phyloP scores from a whole-genome alignment of 2,888 invertebrate genomes.

The Tromatobia lineatoria region DNA sequence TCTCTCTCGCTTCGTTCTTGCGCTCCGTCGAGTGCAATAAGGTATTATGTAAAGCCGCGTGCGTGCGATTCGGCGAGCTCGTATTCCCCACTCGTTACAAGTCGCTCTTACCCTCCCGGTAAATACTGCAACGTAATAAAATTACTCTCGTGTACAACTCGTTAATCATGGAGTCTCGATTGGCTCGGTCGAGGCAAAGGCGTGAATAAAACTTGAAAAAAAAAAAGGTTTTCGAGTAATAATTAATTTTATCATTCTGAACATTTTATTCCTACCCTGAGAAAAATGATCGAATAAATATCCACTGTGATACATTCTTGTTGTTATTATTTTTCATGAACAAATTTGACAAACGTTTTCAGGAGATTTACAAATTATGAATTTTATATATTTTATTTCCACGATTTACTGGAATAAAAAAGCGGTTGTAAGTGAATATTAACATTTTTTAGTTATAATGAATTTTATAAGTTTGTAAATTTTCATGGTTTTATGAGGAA shows the following conservation, averaged over 20 bases:
- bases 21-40: slow-evolving; percentile 56
- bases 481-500: too few relatives aligned
- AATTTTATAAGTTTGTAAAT: too few relatives aligned
- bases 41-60: slow-evolving; percentile 67
- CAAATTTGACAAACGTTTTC: neutral
- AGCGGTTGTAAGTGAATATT: too few relatives aligned
- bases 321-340: neutral
- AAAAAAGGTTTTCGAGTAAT: neutral
- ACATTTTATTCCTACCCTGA: neutral
- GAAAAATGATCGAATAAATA: too few relatives aligned
- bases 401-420: too few relatives aligned
- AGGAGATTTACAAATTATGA: too few relatives aligned
- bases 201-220: neutral
- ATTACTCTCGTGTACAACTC: slow-evolving; percentile 28
- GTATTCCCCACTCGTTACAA: slow-evolving; percentile 28
- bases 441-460: too few relatives aligned
- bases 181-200: slow-evolving; percentile 3
- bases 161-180: slow-evolving; percentile 29
- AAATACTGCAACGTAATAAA: slow-evolving; percentile 30
- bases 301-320: neutral
- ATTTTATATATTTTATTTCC: too few relatives aligned
- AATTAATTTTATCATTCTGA: neutral
- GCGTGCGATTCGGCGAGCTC: slow-evolving; percentile 38
- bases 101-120: neutral
- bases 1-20: slow-evolving; percentile 33